Base-by-base conservation (phyloP, 2,113 vertebrate genomes). In the Condylura cristata region DNA sequence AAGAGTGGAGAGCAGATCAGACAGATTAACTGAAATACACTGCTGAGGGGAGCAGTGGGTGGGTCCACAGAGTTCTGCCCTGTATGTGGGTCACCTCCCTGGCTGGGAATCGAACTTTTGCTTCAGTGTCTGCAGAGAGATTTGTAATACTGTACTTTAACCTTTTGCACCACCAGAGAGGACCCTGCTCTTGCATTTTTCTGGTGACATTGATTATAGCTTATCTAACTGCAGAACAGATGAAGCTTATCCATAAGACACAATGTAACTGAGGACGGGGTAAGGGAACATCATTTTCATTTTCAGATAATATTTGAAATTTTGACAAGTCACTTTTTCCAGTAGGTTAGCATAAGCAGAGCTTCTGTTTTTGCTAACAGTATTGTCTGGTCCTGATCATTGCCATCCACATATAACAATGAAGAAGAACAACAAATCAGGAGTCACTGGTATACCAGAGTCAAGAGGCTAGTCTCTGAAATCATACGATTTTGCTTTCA, bases 191-290 rank as follows among this genome's bases (percentile, higher is more conserved):
- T 96, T 90, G 2, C 44, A 44, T 0, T 94, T 94, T 97, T 95
- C 81, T 66, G 14, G 58, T 96, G 89, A 94, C 86, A 90, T 56
- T 95, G 87, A 93, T 96, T 90, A 94, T 78, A 76, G 89, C 66
- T 86, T 93, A 96, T 82, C 63, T 90, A 90, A 93, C 51, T 94
- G 87, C 44, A 80, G 60, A 83, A 34, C 37, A 85, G 48, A 79
- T 44, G 39, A 85, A 74, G 72, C 24, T 90, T 94, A 78, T 85
- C 56, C 3, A 63, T 53, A 93, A 95, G 76, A 70, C 44, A 83
- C 89, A 95, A 78, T 87, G 13, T 70, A 85, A 5, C 81, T 72
- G 95, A 60, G 44, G 30, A 70, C 9, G 44, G 46, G n/a, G 58
- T 68, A 30, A 32, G 22, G 65, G 60, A 74, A 7, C 93, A 80